Conservation (phyloP, 1,140 invertebrate genomes). For the Meteorus sp. region DNA sequence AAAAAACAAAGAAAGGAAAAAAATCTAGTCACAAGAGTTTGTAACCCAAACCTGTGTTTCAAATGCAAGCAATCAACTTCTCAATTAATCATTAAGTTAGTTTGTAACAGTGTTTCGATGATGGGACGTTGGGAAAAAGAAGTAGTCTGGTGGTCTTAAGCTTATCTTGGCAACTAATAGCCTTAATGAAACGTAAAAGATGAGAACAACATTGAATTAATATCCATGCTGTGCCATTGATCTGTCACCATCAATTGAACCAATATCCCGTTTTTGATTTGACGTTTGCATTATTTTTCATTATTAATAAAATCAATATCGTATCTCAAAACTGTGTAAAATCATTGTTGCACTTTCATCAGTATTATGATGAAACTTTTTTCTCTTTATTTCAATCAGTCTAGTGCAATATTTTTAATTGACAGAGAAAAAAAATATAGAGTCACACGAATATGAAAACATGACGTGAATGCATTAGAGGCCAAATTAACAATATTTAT, state of each 20-base stretch:
- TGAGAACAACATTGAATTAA: too few relatives aligned
- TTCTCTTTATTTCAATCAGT: slow-evolving; percentile 9
- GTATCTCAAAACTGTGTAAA: background rate
- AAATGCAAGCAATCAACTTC: slow-evolving; percentile 16
- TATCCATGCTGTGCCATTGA: too few relatives aligned
- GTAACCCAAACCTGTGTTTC: slow-evolving; percentile 17
- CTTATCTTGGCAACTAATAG: background rate
- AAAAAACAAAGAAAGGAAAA: too few relatives aligned
- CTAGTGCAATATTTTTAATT: slow-evolving; percentile 23
- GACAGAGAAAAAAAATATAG: background rate
- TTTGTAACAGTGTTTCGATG: slow-evolving; percentile 8
- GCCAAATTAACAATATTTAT: slow-evolving; percentile 47
- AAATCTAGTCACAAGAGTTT: slow-evolving; percentile 29
- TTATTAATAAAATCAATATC: too few relatives aligned
- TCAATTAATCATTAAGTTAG: slow-evolving; percentile 17
- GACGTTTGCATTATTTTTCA: too few relatives aligned
- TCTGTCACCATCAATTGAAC: too few relatives aligned
- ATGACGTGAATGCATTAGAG: slow-evolving; percentile 35
- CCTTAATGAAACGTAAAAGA: background rate
- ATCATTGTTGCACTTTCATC: slow-evolving; percentile 1
- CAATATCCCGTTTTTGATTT: too few relatives aligned
- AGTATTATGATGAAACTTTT: background rate
- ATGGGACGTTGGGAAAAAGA: background rate
- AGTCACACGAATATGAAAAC: too few relatives aligned
- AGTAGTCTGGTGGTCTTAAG: background rate